Evolutionary conservation across 2,797 vertebrate genomes (phyloP).

Genomic region (Neomorphus geoffroyi): DNA sequence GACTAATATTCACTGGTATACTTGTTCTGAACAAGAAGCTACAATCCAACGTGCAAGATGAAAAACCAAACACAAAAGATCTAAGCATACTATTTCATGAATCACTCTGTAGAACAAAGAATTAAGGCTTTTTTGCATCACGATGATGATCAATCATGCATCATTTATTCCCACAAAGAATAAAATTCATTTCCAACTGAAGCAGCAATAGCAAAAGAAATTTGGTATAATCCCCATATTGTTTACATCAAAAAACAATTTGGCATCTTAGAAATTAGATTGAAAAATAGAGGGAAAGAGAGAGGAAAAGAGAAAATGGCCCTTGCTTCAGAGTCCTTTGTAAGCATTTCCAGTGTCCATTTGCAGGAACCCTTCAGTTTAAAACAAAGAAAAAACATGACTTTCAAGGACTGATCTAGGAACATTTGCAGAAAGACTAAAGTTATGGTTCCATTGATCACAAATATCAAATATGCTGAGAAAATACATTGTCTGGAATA

Average conservation of each 20-base stretch:
- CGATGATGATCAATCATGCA: constrained; percentile 7
- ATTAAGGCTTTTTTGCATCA: constrained; percentile 41
- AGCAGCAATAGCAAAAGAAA: not conserved
- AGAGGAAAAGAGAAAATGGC: not conserved
- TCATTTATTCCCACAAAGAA: constrained; percentile 52
- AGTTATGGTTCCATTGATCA: constrained; percentile 9
- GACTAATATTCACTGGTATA: constrained; percentile 6
- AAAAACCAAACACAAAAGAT: not conserved
- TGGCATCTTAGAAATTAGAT: constrained; percentile 8
- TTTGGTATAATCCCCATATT: constrained; percentile 48
- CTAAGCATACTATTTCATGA: not conserved
- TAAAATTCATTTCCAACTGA: constrained; percentile 17
- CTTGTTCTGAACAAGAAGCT: constrained; percentile 36
- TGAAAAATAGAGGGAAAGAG: not conserved
- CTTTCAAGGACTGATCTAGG: constrained; percentile 1
- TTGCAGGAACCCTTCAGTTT: constrained; percentile 14
- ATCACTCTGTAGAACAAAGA: constrained; percentile 34
- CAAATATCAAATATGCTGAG: constrained; percentile 40
- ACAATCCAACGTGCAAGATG: not conserved
- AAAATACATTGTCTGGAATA: constrained; percentile 63
- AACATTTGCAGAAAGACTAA: constrained; percentile 5
- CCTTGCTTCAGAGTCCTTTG: not conserved
- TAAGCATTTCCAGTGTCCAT: not conserved
- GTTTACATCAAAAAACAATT: not conserved
- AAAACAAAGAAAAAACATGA: not conserved